Base-by-base conservation (phyloP, 2,888 invertebrate genomes). In the Argyresthia albistria region DNA sequence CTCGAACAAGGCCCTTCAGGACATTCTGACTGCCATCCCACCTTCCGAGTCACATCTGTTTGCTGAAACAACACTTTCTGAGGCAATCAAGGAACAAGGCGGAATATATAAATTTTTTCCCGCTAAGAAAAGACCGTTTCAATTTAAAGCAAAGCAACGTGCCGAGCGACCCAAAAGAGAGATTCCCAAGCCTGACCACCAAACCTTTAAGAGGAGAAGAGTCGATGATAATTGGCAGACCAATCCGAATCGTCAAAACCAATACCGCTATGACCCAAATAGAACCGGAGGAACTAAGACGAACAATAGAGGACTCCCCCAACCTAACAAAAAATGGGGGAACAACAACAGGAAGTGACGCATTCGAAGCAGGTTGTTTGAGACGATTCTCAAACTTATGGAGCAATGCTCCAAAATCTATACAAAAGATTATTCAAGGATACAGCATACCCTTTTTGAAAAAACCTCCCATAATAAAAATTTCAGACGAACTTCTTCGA, bases 381-480 rank as follows among this genome's bases (percentile, higher is more conserved):
- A 37, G 37, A 46, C 12, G n/a, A 4, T 16, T 15, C 15, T 7
- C 50, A 57, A 10, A 16, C 25, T 6, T 57, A 35, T 50, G 39
- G 43, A 46, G 14, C 11, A 48, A 36, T 6, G 54, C 54, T 4
- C 50, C 53, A 4, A 11, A 43, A 35, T 25, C 36, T n/a, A 48
- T 55, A n/a, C 39, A 52, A 51, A 55, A 48, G 7, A 56, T 56
- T 9, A 42, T 56, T 43, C 48, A 9, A 25, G 54, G 56, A 2
- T 57, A 57, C 53, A 51, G 50, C 47, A 57, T 57, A n/a, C 56
- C 56, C 9, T 56, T 57, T 46, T 12, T 16, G 10, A 7, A 12
- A 9, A 43, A 25, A 43, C 51, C 51, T 6, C 35, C 45, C 11
- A 3, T 12, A 8, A n/a, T 43, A 12, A 43, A 35, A 25, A 15